Conservation (phyloP, 2,888 invertebrate genomes). For the Blera fallax region DNA sequence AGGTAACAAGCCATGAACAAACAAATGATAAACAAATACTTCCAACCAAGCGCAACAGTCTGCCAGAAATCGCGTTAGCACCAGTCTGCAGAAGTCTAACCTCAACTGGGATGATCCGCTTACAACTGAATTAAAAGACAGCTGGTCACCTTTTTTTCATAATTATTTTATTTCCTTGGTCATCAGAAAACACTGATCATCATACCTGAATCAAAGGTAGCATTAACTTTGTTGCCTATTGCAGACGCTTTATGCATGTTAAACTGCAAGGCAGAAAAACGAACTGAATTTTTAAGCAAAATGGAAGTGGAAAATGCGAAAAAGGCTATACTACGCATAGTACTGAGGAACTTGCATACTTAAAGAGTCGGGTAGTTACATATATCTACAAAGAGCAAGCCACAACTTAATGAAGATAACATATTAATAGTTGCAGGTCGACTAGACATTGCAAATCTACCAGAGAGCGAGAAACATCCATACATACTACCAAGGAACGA, state of each 20-base stretch:
- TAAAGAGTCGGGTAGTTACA: too few relatives aligned
- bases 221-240: not conserved
- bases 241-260: too few relatives aligned
- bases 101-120: not conserved
- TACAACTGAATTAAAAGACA: not conserved
- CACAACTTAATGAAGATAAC: not conserved
- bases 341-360: too few relatives aligned
- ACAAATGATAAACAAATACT: not conserved
- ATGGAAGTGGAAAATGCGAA: not conserved
- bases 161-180: not conserved
- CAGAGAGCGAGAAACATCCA: too few relatives aligned
- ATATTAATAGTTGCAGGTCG: not conserved
- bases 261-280: not conserved
- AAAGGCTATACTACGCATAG: too few relatives aligned
- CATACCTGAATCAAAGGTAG: too few relatives aligned
- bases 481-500: too few relatives aligned
- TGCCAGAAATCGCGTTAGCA: not conserved
- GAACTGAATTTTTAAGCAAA: not conserved
- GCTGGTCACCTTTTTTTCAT: not conserved
- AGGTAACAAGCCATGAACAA: not conserved
- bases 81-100: not conserved
- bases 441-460: too few relatives aligned
- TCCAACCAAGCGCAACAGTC: not conserved
- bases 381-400: too few relatives aligned
- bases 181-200: not conserved